A percentile compares a stretch with the other conserved stretches of the same genome.
These are phyloP conservation scores for Thalassaphorura encarpata DNA, from an alignment of 1,140 invertebrate genomes.

Conservation along the genomic window DNA sequence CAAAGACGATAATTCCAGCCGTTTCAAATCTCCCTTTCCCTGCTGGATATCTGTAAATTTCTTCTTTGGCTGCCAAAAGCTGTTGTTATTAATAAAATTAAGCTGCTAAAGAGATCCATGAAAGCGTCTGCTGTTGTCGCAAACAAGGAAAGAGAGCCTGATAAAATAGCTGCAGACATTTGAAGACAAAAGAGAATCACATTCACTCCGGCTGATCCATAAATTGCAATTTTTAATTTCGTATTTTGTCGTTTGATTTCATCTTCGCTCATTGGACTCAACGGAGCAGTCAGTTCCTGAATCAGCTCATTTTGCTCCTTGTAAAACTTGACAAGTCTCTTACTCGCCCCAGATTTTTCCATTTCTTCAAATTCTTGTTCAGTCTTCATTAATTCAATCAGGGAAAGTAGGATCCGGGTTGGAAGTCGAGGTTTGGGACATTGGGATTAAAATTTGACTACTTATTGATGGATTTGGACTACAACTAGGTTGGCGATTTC, in stretches of 20 bases:
- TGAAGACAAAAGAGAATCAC: not conserved
- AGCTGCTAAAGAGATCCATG: not conserved
- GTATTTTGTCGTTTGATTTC: not conserved
- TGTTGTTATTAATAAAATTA: not conserved
- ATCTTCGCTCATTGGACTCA: not conserved
- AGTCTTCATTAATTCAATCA: too few relatives aligned
- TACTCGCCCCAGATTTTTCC: not conserved
- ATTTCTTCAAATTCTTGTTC: too few relatives aligned
- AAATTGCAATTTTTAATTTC: conserved; percentile 7
- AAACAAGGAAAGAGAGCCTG: conserved; percentile 2
- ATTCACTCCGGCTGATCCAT: not conserved
- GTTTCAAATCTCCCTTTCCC: conserved; percentile 6
- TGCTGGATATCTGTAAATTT: conserved; percentile 2
- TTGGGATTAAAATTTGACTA: too few relatives aligned
- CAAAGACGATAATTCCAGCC: conserved; percentile 4
- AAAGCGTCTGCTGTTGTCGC: conserved; percentile 5
- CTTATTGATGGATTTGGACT: too few relatives aligned
- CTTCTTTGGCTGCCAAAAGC: not conserved
- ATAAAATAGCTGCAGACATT: conserved; percentile 3
- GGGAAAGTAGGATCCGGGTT: too few relatives aligned
- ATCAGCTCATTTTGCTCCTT: conserved; percentile 3
- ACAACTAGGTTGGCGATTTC: too few relatives aligned
- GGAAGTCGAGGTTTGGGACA: too few relatives aligned
- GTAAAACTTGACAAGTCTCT: conserved; percentile 4
- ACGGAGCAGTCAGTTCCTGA: not conserved